Evolutionary conservation across 2,797 vertebrate genomes (phyloP), one percentile per base, ranked within the genome.

Genomic region (Podargus strigoides): DNA sequence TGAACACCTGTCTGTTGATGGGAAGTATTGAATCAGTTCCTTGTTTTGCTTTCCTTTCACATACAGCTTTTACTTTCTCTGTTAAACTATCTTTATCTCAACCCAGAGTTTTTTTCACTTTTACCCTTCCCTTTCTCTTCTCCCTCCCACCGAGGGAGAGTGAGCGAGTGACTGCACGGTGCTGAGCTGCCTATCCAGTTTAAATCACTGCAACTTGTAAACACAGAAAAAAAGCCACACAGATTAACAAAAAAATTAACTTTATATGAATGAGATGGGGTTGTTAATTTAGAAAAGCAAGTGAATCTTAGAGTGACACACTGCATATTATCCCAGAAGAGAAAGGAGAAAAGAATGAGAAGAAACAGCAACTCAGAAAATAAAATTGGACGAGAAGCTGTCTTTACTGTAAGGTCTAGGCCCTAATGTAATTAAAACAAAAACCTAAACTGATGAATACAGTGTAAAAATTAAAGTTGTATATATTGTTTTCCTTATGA

Each of bases 101-200:
- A 3, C 4, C 12, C 15, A 49, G 2, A 4, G 8, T 1, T 64
- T 91, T 89, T 92, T 6, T 63, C 20, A 9, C 8, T 78, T 88
- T 84, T 27, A 50, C 22, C 6, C 6, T 83, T 50, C 10, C 1
- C 6, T 17, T 58, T 80, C 2, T 60, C 10, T 50, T 30, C 14
- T 41, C 9, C 15, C 22, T 46, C 14, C 6, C 32, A 18, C 14
- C 0, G 2, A 5, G 7, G 23, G 16, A 5, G 10, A 50, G 6
- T 19, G 36, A 87, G 5, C 0, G 0, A 70, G 12, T 1, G 4
- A 32, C 32, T 70, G 2, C 6, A 5, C 32, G 8, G 6, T 7
- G 19, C 8, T 68, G 21, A 83, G 8, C 6, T 81, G 10, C 36
- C 32, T 46, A 26, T 4, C 3, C 6, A 10, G 26, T 6, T 59